These are phyloP conservation scores for Ailuropoda melanoleuca DNA, from an alignment of 2,113 vertebrate genomes.

Conservation along the genomic window DNA sequence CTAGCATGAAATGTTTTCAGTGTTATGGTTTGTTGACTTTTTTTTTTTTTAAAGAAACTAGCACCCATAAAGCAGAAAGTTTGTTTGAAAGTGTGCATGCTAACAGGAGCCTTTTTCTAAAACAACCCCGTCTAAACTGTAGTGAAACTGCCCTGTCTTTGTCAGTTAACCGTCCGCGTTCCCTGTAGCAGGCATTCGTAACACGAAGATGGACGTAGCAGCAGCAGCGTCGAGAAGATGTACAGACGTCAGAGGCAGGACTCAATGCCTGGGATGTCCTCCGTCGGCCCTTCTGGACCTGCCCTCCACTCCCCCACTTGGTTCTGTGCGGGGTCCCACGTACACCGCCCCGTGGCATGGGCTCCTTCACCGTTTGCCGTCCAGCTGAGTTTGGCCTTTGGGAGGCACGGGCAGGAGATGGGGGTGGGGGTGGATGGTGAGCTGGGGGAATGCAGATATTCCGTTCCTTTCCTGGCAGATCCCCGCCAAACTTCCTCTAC, in stretches of 20 bases:
- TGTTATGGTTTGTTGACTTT: conserved; percentile 68
- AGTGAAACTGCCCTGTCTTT: conserved; percentile 48
- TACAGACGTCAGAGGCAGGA: neutral
- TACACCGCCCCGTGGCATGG: accelerated
- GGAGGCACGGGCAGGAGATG: accelerated
- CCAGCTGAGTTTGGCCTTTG: accelerated
- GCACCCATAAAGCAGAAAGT: conserved; percentile 73
- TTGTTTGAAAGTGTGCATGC: conserved; percentile 68
- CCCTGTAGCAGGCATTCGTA: neutral
- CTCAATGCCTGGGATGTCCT: accelerated
- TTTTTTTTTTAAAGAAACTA: conserved; percentile 15
- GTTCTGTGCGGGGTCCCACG: accelerated
- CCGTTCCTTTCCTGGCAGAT: accelerated
- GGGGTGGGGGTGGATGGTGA: accelerated
- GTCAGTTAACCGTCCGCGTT: neutral
- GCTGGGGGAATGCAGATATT: accelerated
- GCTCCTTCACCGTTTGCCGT: neutral
- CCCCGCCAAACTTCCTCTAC: neutral
- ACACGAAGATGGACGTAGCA: neutral
- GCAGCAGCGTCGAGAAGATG: neutral
- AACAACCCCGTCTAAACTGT: conserved; percentile 16
- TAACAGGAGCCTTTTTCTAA: conserved; percentile 47
- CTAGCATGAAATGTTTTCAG: conserved; percentile 68
- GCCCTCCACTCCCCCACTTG: accelerated
- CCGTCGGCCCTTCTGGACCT: accelerated